A percentile compares a stretch with the other conserved stretches of the same genome.
Conservation (phyloP, 2,888 invertebrate genomes). For the Graphium colonna region DNA sequence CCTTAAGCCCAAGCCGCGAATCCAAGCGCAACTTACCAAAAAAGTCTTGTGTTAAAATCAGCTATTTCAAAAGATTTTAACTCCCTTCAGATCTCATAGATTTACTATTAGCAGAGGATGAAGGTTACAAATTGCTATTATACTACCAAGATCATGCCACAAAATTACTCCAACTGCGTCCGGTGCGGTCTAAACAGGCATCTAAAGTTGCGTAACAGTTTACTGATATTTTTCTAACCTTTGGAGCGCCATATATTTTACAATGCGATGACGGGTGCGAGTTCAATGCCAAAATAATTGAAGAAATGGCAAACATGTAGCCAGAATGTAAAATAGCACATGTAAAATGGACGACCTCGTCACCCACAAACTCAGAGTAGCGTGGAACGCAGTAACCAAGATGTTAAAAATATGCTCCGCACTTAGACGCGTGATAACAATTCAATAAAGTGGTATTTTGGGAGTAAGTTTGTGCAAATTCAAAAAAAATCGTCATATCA, state of each 20-base stretch:
- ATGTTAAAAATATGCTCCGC: conserved; percentile 39
- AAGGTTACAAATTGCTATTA: not conserved
- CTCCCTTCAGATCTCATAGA: not conserved
- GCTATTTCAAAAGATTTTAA: not conserved
- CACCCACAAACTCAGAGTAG: conserved; percentile 27
- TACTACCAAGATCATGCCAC: conserved; percentile 1
- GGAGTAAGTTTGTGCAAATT: not conserved
- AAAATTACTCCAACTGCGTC: conserved; percentile 1
- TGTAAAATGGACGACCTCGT: conserved; percentile 28
- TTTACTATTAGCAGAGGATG: not conserved
- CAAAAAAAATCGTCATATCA: too few species aligned
- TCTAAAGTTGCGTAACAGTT: not conserved
- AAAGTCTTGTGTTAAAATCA: not conserved
- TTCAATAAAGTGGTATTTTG: conserved; percentile 21
- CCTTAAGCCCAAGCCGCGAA: too few species aligned
- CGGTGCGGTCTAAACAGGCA: not conserved
- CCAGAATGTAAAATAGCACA: conserved; percentile 11
- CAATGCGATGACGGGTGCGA: too few species aligned
- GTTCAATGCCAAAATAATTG: conserved; percentile 15
- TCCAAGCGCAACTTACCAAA: conserved; percentile 2
- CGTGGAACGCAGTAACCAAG: conserved; percentile 31
- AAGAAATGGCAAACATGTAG: not conserved
- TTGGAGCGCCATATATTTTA: conserved; percentile 18
- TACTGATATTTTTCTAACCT: conserved; percentile 1
- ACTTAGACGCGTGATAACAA: conserved; percentile 37